These are phyloP conservation scores for Tipula helvola DNA, from an alignment of 2,888 invertebrate species.

Conservation along the genomic window DNA sequence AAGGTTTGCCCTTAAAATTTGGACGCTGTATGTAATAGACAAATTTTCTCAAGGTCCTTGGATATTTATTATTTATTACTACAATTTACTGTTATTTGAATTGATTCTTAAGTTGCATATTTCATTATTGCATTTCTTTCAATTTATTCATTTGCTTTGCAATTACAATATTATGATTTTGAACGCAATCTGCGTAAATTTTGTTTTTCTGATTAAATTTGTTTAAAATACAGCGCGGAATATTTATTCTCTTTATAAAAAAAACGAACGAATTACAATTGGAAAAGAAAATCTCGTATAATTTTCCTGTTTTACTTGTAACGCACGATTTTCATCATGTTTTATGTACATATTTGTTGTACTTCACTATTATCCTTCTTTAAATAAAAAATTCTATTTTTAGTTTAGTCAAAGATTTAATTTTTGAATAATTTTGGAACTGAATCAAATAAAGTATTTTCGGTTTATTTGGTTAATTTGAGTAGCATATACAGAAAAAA, in stretches of 20 bases:
- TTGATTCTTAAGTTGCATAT: not conserved
- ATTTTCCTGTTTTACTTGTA: not conserved
- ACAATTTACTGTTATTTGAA: not conserved
- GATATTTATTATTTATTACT: not conserved
- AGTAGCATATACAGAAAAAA: not conserved
- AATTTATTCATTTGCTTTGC: not conserved
- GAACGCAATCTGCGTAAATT: not conserved
- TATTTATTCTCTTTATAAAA: not conserved
- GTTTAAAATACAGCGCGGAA: not conserved
- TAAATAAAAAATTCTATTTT: not conserved
- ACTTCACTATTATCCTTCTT: not conserved
- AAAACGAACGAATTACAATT: not conserved
- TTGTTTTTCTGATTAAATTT: not conserved
- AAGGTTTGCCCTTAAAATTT: too few species aligned
- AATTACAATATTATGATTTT: not conserved
- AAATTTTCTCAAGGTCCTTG: too few species aligned
- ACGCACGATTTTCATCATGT: not conserved
- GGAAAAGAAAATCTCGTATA: not conserved
- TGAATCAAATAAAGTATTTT: not conserved
- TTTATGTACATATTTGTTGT: not conserved
- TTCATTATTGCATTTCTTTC: not conserved
- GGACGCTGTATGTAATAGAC: too few species aligned
- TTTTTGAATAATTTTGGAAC: not conserved
- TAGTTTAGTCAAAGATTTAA: not conserved
- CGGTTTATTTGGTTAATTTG: not conserved